Evolutionary conservation across 2,113 vertebrate species (phyloP), one percentile per base, ranked within the genome.

Genomic region (Alces alces): DNA sequence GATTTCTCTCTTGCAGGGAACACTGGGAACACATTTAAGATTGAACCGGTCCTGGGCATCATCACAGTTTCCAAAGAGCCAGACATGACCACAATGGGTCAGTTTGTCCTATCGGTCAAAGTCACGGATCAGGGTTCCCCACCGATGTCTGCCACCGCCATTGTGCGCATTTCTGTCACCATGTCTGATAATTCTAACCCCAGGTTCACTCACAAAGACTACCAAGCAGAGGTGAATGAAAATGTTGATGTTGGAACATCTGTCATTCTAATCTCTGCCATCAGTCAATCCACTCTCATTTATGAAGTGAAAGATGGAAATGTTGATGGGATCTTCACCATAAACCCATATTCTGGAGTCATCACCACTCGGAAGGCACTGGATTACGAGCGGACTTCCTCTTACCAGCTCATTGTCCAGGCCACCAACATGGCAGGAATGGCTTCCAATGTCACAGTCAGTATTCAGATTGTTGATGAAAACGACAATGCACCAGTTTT

Each of bases 391-490:
- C 98, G 12, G 0, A 96, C 97, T 89, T 97, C 99, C 27, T 99
- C 98, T 36, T 99, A 99, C 89, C 98, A 98, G 16, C 99, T 99
- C 30, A 99, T 98, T 0, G n/a, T 99, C 23, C 99, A 99, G 95
- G 99, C 99, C 86, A 99, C 99, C 47, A 99, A 99, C 98, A 99
- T 99, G 99, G 99, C 99, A 64, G 99, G 99, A 21, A 99, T 99
- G 99, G 99, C 99, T 50, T 99, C 99, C 12, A 99, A 99, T 93
- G 98, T 99, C 64, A 99, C 99, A 0, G 98, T 99, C 89, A 99
- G 99, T 43, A 98, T 99, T 94, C 99, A 99, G 91, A 96, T 99
- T 82, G 98, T 99, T 39, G 99, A 99, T 98, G 99, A 99, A 98
- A 99, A 99, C 66, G 99, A 99, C 98, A 99, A 99, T 36, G 97